Evolutionary conservation across 1,140 invertebrate genomes (phyloP).

Genomic region (Ips nitidus): DNA sequence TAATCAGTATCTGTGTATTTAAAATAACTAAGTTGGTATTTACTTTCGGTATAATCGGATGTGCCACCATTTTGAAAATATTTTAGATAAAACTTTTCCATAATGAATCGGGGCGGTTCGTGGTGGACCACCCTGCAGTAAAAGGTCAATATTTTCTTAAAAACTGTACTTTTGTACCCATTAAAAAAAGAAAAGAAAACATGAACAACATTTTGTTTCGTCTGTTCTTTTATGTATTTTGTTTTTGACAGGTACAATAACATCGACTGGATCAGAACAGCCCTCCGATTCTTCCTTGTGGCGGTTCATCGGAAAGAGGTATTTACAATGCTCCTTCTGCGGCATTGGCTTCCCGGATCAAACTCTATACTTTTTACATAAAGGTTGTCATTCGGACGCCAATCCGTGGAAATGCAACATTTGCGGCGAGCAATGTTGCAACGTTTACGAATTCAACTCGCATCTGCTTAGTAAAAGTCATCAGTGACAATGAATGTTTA

Average conservation of each 20-base stretch:
- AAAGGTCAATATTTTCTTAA: too few relatives aligned
- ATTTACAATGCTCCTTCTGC: slow-evolving; percentile 75
- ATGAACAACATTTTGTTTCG: too few relatives aligned
- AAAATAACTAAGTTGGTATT: too few relatives aligned
- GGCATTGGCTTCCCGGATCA: slow-evolving; percentile 93
- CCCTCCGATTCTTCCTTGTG: slow-evolving; percentile 51
- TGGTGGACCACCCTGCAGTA: too few relatives aligned
- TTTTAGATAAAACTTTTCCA: too few relatives aligned
- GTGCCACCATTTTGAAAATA: too few relatives aligned
- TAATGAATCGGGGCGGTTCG: too few relatives aligned
- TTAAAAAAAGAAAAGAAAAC: too few relatives aligned
- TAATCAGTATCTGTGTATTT: too few relatives aligned
- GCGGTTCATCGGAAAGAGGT: slow-evolving; percentile 47
- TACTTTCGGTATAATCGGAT: too few relatives aligned
- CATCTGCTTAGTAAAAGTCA: slow-evolving; percentile 93
- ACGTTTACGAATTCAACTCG: slow-evolving; percentile 95
- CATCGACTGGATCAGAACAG: slow-evolving; percentile 62
- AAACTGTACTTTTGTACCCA: too few relatives aligned
- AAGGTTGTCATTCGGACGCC: slow-evolving; percentile 94
- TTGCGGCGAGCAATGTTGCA: slow-evolving; percentile 89
- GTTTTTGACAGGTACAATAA: slow-evolving; percentile 54
- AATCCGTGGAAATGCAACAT: slow-evolving; percentile 99
- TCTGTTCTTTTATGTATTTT: not conserved
- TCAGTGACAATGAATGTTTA: slow-evolving; percentile 54
- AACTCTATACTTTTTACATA: slow-evolving; percentile 94